Evolutionary conservation across 2,797 vertebrate genomes (phyloP), one percentile per base, ranked within the genome.

Genomic region (Silurus lanzhouensis): DNA sequence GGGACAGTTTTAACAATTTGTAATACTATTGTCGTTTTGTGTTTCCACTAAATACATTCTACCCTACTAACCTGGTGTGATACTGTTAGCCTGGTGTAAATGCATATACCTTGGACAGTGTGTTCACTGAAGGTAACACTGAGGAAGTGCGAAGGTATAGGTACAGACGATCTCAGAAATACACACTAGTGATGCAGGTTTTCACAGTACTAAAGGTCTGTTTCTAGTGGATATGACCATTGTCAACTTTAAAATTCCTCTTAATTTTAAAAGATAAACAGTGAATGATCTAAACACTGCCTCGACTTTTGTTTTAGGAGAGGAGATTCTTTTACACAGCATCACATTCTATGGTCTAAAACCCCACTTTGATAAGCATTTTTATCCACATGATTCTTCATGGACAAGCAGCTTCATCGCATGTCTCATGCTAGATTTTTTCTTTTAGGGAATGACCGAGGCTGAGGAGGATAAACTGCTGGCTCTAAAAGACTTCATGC

Each of bases 401-500:
- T 31, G 31, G 10, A 66, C 46, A 52, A 27, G 15, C n/a, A 19
- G 46, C 48, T n/a, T 52, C 44, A 66, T 20, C 52, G 15, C 61
- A 66, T 27, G 5, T 17, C 1, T 64, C 10, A 25, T 67, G 25
- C 6, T 63, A 84, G 1, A 15, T 46, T 89, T 46, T 89, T 52
- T 83, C 63, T 57, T 71, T 12, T 84, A 99, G 98, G 98, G 98
- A 22, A 99, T 99, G 98, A 98, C 97, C 0, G 98, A 99, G 90
- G 95, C 96, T 3, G 98, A 99, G 86, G 98, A 99, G 93, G 97
- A 99, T 93, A 98, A 99, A 89, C 96, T 99, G 68, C 91, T 99
- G 92, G 96, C 98, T 2, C 94, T 99, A 84, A 98, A 97, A 92
- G 98, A 99, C 91, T 99, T 98, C 87, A 99, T 99, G 98, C 93